Evolutionary conservation across 2,797 vertebrate genomes (phyloP).

Genomic region (Morus bassanus): DNA sequence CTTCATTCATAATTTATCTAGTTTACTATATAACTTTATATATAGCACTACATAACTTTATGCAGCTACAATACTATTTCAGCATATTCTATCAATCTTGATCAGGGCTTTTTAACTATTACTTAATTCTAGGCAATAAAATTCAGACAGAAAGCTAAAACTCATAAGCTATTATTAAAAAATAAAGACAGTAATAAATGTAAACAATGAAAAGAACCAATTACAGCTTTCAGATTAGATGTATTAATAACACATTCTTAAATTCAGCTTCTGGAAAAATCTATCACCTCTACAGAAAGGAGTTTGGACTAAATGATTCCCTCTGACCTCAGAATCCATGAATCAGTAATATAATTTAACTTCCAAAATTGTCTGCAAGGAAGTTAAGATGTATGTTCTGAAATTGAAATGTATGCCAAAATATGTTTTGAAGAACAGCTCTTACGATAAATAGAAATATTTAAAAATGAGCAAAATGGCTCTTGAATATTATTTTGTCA

Average conservation of each 20-base stretch:
- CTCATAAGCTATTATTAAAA: neutral
- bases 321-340: slow-evolving; percentile 2
- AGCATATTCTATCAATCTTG: neutral
- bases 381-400: neutral
- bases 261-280: neutral
- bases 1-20: neutral
- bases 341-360: slow-evolving; percentile 4
- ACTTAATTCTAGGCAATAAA: neutral
- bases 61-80: neutral
- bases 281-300: neutral
- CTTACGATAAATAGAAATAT: neutral
- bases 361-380: slow-evolving; percentile 14
- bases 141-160: neutral
- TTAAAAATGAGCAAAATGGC: neutral
- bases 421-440: neutral
- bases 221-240: neutral
- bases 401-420: neutral
- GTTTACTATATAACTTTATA: neutral
- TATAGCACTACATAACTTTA: neutral
- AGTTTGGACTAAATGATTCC: neutral
- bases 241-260: neutral
- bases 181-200: neutral
- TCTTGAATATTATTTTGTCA: neutral
- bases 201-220: neutral
- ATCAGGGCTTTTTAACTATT: neutral